A percentile compares a stretch with the other conserved stretches of the same genome.
These are phyloP conservation scores for Baryphthengus martii DNA, from an alignment of 2,113 vertebrate genomes.

Conservation along the genomic window DNA sequence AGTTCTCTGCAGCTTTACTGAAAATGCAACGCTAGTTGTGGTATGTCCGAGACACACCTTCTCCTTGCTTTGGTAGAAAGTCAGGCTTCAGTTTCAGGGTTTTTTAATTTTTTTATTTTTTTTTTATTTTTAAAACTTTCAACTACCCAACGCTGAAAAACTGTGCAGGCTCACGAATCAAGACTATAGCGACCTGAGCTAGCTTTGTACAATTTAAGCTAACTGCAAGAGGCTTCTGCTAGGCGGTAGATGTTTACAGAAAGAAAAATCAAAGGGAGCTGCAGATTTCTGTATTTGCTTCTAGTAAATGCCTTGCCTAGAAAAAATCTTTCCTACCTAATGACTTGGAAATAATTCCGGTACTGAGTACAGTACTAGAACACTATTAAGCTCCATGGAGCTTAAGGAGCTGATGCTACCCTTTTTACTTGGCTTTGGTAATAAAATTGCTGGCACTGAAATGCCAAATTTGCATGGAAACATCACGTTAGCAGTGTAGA, in stretches of 20 bases:
- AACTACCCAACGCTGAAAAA: not conserved
- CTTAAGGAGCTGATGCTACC: not conserved
- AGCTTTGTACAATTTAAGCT: not conserved
- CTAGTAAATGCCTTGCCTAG: not conserved
- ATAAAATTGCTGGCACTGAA: not conserved
- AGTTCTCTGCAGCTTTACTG: not conserved
- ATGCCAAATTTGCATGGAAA: not conserved
- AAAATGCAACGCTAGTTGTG: not conserved
- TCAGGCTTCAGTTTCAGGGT: not conserved
- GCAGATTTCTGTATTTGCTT: not conserved
- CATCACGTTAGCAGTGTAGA: not conserved
- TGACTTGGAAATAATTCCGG: not conserved
- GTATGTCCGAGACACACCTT: not conserved
- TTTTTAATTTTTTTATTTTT: no score
- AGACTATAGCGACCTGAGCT: not conserved
- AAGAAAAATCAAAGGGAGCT: not conserved
- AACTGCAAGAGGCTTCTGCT: not conserved
- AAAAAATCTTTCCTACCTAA: not conserved
- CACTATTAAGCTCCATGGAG: not conserved
- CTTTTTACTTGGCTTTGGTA: not conserved
- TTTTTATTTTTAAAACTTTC: not conserved
- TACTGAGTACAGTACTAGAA: not conserved
- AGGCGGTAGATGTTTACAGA: not conserved
- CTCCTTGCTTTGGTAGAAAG: not conserved
- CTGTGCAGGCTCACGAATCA: not conserved